Evolutionary conservation across 2,888 invertebrate species (phyloP).

Genomic region (Aricia artaxerxes): DNA sequence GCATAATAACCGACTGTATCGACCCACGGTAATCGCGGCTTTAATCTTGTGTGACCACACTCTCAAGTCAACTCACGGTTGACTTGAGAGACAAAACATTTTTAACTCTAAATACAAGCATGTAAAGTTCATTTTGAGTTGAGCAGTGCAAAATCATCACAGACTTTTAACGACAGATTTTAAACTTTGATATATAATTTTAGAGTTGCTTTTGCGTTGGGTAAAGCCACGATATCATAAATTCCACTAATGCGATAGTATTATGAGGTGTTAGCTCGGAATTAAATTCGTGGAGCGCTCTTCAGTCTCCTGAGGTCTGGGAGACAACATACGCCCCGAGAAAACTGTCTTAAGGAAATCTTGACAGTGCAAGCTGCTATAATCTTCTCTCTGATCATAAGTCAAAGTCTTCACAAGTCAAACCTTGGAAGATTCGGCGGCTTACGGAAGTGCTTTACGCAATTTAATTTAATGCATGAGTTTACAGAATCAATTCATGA

Average conservation of each 20-base stretch:
- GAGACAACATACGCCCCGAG: background rate
- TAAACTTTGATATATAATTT: background rate
- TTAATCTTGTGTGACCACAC: conserved; percentile 11
- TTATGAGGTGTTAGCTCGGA: conserved; percentile 14
- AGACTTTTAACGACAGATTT: background rate
- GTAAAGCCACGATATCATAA: background rate
- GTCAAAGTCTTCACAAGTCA: background rate
- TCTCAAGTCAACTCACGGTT: conserved; percentile 8
- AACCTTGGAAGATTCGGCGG: background rate
- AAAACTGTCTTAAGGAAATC: background rate
- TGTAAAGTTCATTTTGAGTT: background rate
- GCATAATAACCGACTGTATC: background rate
- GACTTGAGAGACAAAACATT: background rate
- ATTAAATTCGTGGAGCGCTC: conserved; percentile 1
- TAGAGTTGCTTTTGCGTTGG: background rate
- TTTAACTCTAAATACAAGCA: background rate
- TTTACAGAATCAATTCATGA: too few species aligned
- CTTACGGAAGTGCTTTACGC: background rate
- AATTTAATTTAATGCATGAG: too few species aligned
- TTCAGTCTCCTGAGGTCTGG: background rate
- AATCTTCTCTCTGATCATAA: background rate
- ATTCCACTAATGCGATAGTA: conserved; percentile 24
- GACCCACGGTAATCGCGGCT: conserved; percentile 11
- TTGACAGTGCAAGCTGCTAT: background rate
- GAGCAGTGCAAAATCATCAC: background rate